Percentiles rank a stretch among this genome's conserved stretches.
Conservation (phyloP, 2,797 vertebrate genomes). For the Linurgus olivaceus region DNA sequence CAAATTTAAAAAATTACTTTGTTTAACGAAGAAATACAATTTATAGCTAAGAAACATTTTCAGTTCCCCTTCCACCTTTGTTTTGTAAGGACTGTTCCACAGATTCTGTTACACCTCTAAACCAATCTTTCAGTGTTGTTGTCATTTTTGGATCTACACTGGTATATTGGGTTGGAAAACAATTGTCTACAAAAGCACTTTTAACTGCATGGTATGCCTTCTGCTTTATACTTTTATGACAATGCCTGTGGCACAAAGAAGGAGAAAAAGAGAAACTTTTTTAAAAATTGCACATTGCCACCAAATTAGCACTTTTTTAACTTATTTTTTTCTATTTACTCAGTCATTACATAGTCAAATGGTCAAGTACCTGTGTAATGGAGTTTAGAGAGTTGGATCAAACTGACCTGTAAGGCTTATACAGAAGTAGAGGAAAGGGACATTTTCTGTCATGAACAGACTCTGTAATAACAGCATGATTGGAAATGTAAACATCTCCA, state of each 20-base stretch:
- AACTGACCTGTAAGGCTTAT: background rate
- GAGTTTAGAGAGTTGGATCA: background rate
- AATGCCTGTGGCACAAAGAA: background rate
- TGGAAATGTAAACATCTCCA: background rate
- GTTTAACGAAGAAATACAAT: background rate
- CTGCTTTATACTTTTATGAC: background rate
- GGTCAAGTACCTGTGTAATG: background rate
- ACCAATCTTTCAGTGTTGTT: background rate
- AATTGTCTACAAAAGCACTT: background rate
- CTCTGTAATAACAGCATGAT: background rate
- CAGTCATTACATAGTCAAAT: background rate
- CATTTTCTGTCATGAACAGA: background rate
- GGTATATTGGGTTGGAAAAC: background rate
- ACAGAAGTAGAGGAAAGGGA: background rate
- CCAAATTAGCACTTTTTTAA: background rate
- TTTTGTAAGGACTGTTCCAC: background rate
- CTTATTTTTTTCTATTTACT: background rate
- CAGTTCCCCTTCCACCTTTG: background rate
- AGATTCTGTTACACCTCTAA: background rate
- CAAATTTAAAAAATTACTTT: background rate
- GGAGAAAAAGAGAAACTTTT: rapidly evolving
- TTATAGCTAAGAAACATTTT: background rate
- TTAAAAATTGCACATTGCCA: background rate
- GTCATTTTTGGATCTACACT: background rate
- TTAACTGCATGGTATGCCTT: background rate